Percentiles rank a stretch among this genome's conserved stretches.
These are phyloP conservation scores for Mungos mungo DNA, from an alignment of 2,113 vertebrate genomes.

Conservation along the genomic window DNA sequence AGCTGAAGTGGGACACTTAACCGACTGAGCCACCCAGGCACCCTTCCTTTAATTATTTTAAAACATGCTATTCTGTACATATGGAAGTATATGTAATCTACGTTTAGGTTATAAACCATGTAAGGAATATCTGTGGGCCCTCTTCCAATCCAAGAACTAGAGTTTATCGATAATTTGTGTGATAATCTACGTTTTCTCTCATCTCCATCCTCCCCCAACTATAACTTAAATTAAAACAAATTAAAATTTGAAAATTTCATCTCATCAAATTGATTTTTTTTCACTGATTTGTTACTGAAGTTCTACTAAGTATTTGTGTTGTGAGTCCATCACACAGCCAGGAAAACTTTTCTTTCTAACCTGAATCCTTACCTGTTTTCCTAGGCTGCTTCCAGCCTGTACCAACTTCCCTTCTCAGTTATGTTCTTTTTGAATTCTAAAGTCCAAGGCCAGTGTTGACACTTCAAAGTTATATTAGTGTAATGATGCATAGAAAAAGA, in stretches of 20 bases:
- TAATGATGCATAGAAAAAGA: background rate
- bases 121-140: background rate
- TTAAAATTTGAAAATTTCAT: constrained; percentile 25
- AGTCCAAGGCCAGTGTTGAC: background rate
- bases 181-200: background rate
- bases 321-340: background rate
- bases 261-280: constrained; percentile 22
- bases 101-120: background rate
- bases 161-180: background rate
- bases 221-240: constrained; percentile 5
- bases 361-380: background rate
- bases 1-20: too few relatives aligned
- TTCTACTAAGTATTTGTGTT: background rate
- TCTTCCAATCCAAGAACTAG: background rate
- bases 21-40: too few relatives aligned
- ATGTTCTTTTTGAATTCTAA: background rate
- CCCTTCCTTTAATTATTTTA: background rate
- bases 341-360: constrained; percentile 14
- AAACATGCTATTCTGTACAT: background rate
- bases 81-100: background rate
- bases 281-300: background rate
- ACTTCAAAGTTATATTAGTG: background rate
- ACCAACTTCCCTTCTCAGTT: background rate
- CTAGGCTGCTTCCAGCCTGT: background rate
- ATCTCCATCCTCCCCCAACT: background rate